A percentile compares a stretch with the other conserved stretches of the same genome.
Evolutionary conservation across 1,140 invertebrate species (phyloP).

Genomic region (Drosophila kepulauana): DNA sequence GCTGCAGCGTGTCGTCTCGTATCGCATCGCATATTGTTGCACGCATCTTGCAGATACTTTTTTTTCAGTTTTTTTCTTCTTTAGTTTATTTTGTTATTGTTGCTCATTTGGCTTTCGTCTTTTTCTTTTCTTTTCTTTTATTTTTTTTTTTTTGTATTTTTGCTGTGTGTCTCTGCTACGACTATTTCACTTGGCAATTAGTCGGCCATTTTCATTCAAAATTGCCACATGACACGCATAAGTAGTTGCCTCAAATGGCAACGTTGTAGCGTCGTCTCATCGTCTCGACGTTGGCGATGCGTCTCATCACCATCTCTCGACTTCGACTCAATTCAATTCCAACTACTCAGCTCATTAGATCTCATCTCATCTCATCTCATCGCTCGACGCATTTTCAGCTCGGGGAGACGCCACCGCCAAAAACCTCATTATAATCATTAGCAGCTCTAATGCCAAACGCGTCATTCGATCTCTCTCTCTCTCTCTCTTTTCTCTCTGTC

Average conservation of each 20-base stretch:
- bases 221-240: slow-evolving; percentile 67
- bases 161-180: neutral
- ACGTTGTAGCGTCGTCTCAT: neutral
- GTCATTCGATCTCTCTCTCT: neutral
- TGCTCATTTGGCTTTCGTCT: neutral
- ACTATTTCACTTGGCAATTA: slow-evolving; percentile 54
- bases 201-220: slow-evolving; percentile 59
- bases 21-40: slow-evolving; percentile 12
- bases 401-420: neutral
- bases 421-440: slow-evolving; percentile 55
- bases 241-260: slow-evolving; percentile 57
- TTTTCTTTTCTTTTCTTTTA: neutral
- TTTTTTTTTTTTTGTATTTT: neutral
- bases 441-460: slow-evolving; percentile 39
- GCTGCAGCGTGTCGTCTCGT: neutral
- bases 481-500: neutral
- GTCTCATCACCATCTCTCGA: slow-evolving; percentile 9
- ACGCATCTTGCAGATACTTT: slow-evolving; percentile 43
- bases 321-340: slow-evolving; percentile 1
- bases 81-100: neutral
- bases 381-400: neutral
- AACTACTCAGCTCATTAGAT: slow-evolving; percentile 24
- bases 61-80: slow-evolving; percentile 1
- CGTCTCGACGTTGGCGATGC: neutral
- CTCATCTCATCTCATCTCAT: slow-evolving; percentile 31